Percentiles rank a stretch among this genome's conserved stretches.
These are phyloP conservation scores for Spinus pinus DNA, from an alignment of 2,797 vertebrate genomes.

Conservation along the genomic window DNA sequence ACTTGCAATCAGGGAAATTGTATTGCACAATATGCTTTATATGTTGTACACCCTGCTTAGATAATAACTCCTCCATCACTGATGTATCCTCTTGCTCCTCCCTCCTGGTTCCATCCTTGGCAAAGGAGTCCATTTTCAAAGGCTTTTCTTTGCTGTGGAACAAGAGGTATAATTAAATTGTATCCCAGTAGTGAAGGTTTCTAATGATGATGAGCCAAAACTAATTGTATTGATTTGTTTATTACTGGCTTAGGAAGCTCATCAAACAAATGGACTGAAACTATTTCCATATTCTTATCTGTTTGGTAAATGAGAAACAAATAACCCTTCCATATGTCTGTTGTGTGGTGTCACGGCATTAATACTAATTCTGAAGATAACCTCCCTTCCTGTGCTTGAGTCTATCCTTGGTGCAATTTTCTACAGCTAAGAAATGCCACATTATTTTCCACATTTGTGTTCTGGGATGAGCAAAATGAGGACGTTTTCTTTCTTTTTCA, in stretches of 20 bases:
- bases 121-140: slow-evolving; percentile 56
- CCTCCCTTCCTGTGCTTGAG: no score
- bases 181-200: slow-evolving; percentile 73
- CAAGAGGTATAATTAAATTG: slow-evolving; percentile 76
- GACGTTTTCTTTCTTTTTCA: background rate
- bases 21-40: slow-evolving; percentile 68
- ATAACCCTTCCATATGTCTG: slow-evolving; percentile 76
- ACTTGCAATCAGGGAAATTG: slow-evolving; percentile 64
- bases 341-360: slow-evolving; percentile 48
- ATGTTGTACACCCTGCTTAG: slow-evolving; percentile 58
- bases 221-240: slow-evolving; percentile 86
- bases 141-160: slow-evolving; percentile 60
- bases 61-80: slow-evolving; percentile 56
- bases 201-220: slow-evolving; percentile 80
- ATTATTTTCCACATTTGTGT: background rate
- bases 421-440: background rate
- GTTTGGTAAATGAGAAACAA: slow-evolving; percentile 79
- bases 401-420: background rate
- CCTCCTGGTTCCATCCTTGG: slow-evolving; percentile 50
- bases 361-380: slow-evolving; percentile 56
- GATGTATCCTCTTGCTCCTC: slow-evolving; percentile 53
- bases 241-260: slow-evolving; percentile 78
- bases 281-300: slow-evolving; percentile 83
- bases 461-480: background rate
- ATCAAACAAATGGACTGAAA: slow-evolving; percentile 83